These are phyloP conservation scores for Idaea dimidiata DNA, from an alignment of 2,888 invertebrate genomes.

Conservation along the genomic window DNA sequence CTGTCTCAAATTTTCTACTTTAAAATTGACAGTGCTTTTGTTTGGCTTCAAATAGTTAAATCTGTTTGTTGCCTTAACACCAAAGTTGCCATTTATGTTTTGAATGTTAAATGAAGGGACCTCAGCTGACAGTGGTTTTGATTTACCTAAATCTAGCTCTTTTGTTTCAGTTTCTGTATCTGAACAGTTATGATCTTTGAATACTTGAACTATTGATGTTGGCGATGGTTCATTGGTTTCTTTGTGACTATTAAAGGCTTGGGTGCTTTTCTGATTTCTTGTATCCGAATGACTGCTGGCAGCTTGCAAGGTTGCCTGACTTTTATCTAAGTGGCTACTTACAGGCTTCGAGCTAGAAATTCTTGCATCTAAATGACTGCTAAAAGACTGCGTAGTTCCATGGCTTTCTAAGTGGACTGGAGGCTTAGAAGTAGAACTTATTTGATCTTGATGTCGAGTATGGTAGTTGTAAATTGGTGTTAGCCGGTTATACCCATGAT, in stretches of 20 bases:
- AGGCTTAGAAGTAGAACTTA: conserved; percentile 27
- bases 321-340: background rate
- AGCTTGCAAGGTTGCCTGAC: background rate
- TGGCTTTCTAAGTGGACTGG: background rate
- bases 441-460: conserved; percentile 2
- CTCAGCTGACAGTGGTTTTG: conserved; percentile 44
- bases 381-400: background rate
- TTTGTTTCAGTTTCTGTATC: conserved; percentile 38
- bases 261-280: conserved; percentile 20
- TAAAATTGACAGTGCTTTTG: conserved; percentile 50
- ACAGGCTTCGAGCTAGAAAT: too few species aligned
- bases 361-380: background rate
- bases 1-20: conserved; percentile 49
- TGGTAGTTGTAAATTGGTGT: conserved; percentile 24
- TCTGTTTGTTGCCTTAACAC: conserved; percentile 33
- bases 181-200: conserved; percentile 65
- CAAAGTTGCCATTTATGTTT: conserved; percentile 57
- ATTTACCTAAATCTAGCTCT: conserved; percentile 41
- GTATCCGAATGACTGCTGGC: conserved; percentile 5
- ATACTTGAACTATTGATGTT: conserved; percentile 58
- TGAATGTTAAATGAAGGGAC: conserved; percentile 42
- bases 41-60: conserved; percentile 45
- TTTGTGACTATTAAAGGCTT: conserved; percentile 47
- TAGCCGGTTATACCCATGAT: conserved; percentile 11
- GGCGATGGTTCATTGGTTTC: conserved; percentile 42